Percentiles rank a stretch among this genome's conserved stretches.
Evolutionary conservation across 2,113 vertebrate species (phyloP).

Genomic region (Axis porcinus): DNA sequence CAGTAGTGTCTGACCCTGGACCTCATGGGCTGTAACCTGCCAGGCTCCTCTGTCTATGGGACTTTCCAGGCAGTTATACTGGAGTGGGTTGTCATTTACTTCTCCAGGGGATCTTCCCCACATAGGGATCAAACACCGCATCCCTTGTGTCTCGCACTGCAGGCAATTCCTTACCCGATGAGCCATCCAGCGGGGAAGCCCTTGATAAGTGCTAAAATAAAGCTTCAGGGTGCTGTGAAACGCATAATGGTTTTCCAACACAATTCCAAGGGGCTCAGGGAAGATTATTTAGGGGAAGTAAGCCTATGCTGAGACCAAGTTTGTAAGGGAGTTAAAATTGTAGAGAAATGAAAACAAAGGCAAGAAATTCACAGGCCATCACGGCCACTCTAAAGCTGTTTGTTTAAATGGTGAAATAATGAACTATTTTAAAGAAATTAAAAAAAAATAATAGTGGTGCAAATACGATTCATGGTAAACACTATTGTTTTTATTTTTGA

Average conservation of each 20-base stretch:
- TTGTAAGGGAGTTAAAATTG: background rate
- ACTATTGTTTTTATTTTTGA: background rate
- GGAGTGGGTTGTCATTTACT: background rate
- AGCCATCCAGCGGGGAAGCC: background rate
- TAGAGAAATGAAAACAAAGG: background rate
- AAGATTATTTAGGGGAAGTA: background rate
- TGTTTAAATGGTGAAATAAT: background rate
- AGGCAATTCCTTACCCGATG: background rate
- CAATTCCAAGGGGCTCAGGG: background rate
- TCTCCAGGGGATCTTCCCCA: background rate
- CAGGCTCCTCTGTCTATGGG: background rate
- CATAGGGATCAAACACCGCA: background rate
- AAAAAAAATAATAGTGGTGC: background rate
- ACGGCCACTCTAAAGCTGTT: background rate
- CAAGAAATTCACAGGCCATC: background rate
- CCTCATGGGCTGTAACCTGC: background rate
- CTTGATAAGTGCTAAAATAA: background rate
- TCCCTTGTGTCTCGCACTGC: background rate
- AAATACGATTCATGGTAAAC: background rate
- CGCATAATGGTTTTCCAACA: background rate
- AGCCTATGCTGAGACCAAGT: background rate
- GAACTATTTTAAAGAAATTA: background rate
- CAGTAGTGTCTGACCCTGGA: background rate
- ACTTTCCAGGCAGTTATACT: background rate
- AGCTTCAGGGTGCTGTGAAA: background rate